Evolutionary conservation across 2,113 vertebrate species (phyloP).

Genomic region (Rhinoderma darwinii): DNA sequence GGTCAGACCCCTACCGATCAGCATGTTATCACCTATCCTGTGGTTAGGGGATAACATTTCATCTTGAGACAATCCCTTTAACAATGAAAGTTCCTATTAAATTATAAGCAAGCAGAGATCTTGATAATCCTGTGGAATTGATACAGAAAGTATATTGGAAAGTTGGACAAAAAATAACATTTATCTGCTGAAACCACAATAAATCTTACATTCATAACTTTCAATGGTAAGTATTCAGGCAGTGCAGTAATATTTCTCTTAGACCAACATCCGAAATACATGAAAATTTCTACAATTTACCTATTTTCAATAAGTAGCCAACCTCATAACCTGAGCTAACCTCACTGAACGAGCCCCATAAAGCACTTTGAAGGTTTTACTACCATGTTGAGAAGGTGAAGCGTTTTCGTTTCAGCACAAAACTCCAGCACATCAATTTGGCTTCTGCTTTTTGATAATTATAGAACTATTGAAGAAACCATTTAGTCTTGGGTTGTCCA

Average conservation of each 20-base stretch:
- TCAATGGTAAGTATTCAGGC: too few relatives aligned
- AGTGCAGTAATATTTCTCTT: not conserved
- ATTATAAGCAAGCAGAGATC: too few relatives aligned
- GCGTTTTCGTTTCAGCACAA: constrained; percentile 14
- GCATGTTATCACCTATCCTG: too few relatives aligned
- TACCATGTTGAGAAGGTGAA: not conserved
- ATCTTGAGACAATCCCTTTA: too few relatives aligned
- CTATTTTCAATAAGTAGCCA: constrained; percentile 44
- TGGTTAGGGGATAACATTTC: too few relatives aligned
- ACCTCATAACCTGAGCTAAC: not conserved
- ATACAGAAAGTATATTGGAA: too few relatives aligned
- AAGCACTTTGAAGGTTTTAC: constrained; percentile 30
- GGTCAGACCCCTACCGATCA: too few relatives aligned
- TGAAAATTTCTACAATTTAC: not conserved
- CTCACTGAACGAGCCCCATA: constrained; percentile 10
- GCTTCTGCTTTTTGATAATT: not conserved
- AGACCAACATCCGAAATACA: not conserved
- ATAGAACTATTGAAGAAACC: not conserved
- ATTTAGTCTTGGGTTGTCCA: not conserved
- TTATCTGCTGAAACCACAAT: not conserved
- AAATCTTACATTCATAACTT: not conserved
- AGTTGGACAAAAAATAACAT: too few relatives aligned
- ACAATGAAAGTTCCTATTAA: too few relatives aligned
- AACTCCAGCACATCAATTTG: not conserved
- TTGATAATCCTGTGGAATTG: too few relatives aligned